Percentiles rank a stretch among this genome's conserved stretches.
phyloP scores from a whole-genome alignment of 2,113 vertebrate species.

The Oncorhynchus clarkii region DNA sequence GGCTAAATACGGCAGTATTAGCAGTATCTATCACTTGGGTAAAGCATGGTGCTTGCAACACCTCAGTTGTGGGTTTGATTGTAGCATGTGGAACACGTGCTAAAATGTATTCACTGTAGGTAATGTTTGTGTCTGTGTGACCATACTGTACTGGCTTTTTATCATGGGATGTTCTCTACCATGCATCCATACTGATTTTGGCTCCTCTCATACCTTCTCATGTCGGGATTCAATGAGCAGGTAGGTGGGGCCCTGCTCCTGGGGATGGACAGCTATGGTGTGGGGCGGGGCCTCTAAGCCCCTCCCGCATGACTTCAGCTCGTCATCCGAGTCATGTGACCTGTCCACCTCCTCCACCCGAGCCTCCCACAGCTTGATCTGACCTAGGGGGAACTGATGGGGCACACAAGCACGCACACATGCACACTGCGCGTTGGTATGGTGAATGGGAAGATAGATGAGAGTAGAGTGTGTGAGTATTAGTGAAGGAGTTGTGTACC shows the following conservation, averaged over 20 bases:
- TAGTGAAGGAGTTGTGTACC: slow-evolving; percentile 62
- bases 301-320: slow-evolving; percentile 80
- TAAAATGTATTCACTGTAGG: no score
- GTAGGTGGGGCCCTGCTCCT: slow-evolving; percentile 88
- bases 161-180: no score
- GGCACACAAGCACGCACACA: neutral
- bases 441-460: neutral
- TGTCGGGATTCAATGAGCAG: slow-evolving; percentile 88
- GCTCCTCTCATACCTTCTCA: slow-evolving; percentile 80
- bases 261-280: slow-evolving; percentile 85
- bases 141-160: no score
- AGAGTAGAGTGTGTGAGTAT: neutral
- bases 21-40: no score
- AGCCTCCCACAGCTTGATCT: slow-evolving; percentile 92
- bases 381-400: slow-evolving; percentile 90
- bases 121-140: no score
- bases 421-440: slow-evolving; percentile 4
- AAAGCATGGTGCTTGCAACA: no score
- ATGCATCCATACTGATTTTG: no score
- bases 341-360: slow-evolving; percentile 90
- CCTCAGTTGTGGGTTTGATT: no score
- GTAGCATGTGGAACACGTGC: no score
- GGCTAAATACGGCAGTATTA: no score
- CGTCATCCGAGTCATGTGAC: slow-evolving; percentile 86
- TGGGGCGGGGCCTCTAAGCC: slow-evolving; percentile 79